These are phyloP conservation scores for Polylopha cassiicola DNA, from an alignment of 2,888 invertebrate species.

Conservation along the genomic window DNA sequence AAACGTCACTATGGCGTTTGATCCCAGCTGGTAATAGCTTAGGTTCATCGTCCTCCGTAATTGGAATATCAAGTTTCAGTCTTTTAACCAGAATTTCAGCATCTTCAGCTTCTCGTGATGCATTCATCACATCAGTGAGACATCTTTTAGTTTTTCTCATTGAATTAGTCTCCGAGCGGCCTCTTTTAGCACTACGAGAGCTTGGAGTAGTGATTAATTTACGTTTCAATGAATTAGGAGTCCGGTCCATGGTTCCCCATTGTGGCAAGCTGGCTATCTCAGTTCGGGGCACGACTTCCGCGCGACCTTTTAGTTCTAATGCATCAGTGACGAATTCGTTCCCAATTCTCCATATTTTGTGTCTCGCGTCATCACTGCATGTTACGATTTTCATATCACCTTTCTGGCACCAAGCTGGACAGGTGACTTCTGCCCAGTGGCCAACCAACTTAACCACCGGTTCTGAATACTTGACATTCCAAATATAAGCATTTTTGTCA, in stretches of 20 bases:
- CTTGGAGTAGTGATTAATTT: slow-evolving; percentile 34
- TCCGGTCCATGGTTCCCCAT: slow-evolving; percentile 57
- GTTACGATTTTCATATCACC: slow-evolving; percentile 83
- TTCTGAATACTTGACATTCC: slow-evolving; percentile 81
- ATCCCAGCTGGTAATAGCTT: slow-evolving; percentile 37
- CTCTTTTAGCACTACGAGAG: slow-evolving; percentile 35
- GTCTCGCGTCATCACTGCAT: slow-evolving; percentile 88
- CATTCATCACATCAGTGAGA: slow-evolving; percentile 57
- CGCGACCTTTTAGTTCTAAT: slow-evolving; percentile 54
- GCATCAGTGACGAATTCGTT: slow-evolving; percentile 56
- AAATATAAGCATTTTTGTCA: slow-evolving; percentile 90
- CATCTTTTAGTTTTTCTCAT: slow-evolving; percentile 56
- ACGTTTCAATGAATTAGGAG: slow-evolving; percentile 71
- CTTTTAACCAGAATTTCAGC: slow-evolving; percentile 40
- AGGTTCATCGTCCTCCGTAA: slow-evolving; percentile 30
- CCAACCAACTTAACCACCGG: slow-evolving; percentile 85
- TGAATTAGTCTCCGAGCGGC: slow-evolving; percentile 26
- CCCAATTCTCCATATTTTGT: slow-evolving; percentile 86
- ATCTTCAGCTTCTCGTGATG: slow-evolving; percentile 41
- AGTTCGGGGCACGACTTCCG: slow-evolving; percentile 37
- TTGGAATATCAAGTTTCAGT: slow-evolving; percentile 34
- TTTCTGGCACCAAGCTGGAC: slow-evolving; percentile 86
- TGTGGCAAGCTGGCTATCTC: slow-evolving; percentile 40
- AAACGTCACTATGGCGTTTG: slow-evolving; percentile 49
- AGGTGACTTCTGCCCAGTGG: slow-evolving; percentile 91